Evolutionary conservation across 1,140 invertebrate species (phyloP).

Genomic region (Drosophila pruinosa): DNA sequence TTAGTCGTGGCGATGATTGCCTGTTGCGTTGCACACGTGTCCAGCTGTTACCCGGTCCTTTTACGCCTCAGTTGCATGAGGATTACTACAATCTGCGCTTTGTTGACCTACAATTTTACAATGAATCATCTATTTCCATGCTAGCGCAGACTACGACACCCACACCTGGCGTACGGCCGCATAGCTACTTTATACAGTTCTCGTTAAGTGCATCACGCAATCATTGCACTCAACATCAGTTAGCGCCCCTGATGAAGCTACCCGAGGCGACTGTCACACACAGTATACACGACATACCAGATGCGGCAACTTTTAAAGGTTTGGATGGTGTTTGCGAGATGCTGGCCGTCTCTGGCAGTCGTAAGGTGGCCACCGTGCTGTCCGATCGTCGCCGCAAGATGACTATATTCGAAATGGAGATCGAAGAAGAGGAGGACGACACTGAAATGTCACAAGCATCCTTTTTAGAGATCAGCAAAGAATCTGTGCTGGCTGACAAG

Average conservation of each 20-base stretch:
- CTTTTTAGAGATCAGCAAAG: conserved; percentile 80
- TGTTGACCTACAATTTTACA: conserved; percentile 89
- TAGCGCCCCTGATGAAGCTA: conserved; percentile 83
- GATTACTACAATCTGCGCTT: conserved; percentile 77
- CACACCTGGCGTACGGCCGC: conserved; percentile 83
- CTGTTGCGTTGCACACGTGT: conserved; percentile 59
- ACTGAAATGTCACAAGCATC: conserved; percentile 85
- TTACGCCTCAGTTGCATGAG: conserved; percentile 52
- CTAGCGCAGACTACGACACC: conserved; percentile 85
- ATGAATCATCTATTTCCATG: conserved; percentile 89
- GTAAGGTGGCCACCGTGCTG: conserved; percentile 94
- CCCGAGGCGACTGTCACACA: conserved; percentile 83
- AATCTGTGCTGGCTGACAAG: conserved; percentile 57
- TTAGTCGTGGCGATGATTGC: conserved; percentile 46
- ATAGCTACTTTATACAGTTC: conserved; percentile 87
- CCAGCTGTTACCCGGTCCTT: conserved; percentile 75
- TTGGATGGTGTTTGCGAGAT: conserved; percentile 89
- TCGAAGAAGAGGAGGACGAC: conserved; percentile 95
- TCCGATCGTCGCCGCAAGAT: conserved; percentile 91
- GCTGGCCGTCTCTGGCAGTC: conserved; percentile 92
- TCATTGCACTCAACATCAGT: conserved; percentile 79
- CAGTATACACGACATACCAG: conserved; percentile 84
- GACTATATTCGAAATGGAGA: conserved; percentile 95
- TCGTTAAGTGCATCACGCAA: conserved; percentile 83
- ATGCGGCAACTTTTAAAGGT: conserved; percentile 84